Evolutionary conservation across 2,113 vertebrate species (phyloP).

Genomic region (Tinamus guttatus): DNA sequence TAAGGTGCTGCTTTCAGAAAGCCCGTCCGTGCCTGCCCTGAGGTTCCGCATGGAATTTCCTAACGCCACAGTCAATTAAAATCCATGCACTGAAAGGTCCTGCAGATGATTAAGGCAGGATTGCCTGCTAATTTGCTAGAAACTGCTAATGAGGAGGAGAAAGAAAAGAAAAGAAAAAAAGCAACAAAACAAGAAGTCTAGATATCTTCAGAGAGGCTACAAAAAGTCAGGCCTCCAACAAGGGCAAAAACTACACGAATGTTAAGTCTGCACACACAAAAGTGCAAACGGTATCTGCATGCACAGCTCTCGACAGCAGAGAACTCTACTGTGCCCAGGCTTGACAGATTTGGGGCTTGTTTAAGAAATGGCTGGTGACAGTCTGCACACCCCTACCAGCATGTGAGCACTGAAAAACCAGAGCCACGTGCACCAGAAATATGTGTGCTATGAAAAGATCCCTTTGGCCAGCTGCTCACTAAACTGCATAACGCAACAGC

Average conservation of each 20-base stretch:
- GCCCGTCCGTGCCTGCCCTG: background rate
- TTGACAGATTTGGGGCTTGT: background rate
- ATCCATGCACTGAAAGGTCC: background rate
- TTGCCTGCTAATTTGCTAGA: background rate
- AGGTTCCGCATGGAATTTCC: background rate
- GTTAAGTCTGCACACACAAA: background rate
- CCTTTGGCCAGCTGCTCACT: background rate
- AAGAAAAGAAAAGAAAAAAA: no score
- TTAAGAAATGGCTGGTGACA: background rate
- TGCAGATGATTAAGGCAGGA: background rate
- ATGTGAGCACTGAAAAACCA: fast-evolving
- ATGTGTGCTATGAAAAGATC: background rate
- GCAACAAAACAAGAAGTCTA: background rate
- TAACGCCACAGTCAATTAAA: background rate
- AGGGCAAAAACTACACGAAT: background rate
- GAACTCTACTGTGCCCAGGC: fast-evolving
- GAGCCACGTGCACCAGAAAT: background rate
- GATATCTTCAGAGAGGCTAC: background rate
- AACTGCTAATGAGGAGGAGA: background rate
- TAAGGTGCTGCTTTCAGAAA: background rate
- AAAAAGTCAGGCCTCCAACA: background rate
- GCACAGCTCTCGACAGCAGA: background rate
- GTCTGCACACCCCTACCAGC: background rate
- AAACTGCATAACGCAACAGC: fast-evolving
- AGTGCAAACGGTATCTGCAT: fast-evolving